Conservation (phyloP, 2,888 invertebrate genomes). For the Ichneumon xanthorius region DNA sequence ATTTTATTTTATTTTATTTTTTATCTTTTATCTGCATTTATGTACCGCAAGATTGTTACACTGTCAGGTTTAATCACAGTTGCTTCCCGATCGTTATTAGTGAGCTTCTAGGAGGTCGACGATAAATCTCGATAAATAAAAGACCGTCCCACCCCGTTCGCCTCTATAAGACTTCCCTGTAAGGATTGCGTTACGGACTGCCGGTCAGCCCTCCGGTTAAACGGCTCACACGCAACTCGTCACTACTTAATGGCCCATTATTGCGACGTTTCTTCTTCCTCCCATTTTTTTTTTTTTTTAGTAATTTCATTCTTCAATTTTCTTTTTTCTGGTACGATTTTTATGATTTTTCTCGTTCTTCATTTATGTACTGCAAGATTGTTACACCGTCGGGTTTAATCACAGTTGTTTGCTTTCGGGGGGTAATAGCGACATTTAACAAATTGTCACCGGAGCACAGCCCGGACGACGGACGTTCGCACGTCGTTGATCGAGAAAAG, state of each 20-base stretch:
- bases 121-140: not conserved
- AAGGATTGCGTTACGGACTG: constrained; percentile 52
- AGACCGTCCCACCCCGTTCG: not conserved
- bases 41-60: not conserved
- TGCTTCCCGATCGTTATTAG: not conserved
- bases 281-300: not conserved
- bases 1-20: not conserved
- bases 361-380: not conserved
- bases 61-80: constrained; percentile 2
- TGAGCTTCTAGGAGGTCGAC: constrained; percentile 38
- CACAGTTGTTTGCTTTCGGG: constrained; percentile 26
- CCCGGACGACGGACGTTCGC: constrained; percentile 10
- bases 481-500: constrained; percentile 8
- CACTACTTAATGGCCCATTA: constrained; percentile 49
- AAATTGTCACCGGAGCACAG: constrained; percentile 25
- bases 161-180: constrained; percentile 30
- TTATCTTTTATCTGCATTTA: not conserved
- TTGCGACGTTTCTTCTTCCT: not conserved
- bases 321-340: not conserved
- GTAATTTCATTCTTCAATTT: not conserved
- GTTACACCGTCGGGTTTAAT: constrained; percentile 15
- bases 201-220: constrained; percentile 21
- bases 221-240: constrained; percentile 50
- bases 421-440: constrained; percentile 29
- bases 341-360: not conserved